phyloP scores from a whole-genome alignment of 2,888 invertebrate genomes.

The Craniophora ligustri region DNA sequence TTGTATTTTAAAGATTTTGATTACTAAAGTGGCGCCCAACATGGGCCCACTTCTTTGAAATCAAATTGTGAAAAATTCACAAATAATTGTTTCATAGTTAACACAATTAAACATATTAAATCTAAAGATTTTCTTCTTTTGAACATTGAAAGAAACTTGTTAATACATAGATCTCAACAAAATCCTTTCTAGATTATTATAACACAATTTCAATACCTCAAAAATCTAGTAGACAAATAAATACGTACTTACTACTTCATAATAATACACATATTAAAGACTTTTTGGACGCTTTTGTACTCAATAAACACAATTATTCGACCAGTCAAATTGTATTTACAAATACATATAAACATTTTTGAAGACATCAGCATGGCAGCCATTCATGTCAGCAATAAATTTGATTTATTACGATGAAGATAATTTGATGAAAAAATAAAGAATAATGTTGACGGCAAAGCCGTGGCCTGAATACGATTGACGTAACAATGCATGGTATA shows the following conservation, averaged over 20 bases:
- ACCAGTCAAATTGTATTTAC: conserved; percentile 8
- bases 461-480: conserved; percentile 11
- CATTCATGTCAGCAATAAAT: conserved; percentile 19
- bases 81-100: too few relatives aligned
- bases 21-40: background rate
- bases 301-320: conserved; percentile 15
- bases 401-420: conserved; percentile 38
- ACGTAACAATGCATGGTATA: conserved; percentile 23
- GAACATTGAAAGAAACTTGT: too few relatives aligned
- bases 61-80: too few relatives aligned
- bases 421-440: conserved; percentile 24
- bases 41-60: background rate
- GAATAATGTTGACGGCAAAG: background rate
- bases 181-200: too few relatives aligned
- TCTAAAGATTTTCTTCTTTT: too few relatives aligned
- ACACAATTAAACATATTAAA: too few relatives aligned
- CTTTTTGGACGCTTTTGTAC: conserved; percentile 20
- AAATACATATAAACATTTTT: conserved; percentile 15
- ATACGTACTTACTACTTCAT: too few relatives aligned
- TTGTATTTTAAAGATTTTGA: too few relatives aligned
- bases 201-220: background rate
- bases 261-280: too few relatives aligned
- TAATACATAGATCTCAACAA: too few relatives aligned
- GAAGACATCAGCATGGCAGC: conserved; percentile 6
- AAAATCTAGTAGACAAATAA: background rate